Conservation (phyloP, 2,888 invertebrate genomes). For the Hermodice carunculata region DNA sequence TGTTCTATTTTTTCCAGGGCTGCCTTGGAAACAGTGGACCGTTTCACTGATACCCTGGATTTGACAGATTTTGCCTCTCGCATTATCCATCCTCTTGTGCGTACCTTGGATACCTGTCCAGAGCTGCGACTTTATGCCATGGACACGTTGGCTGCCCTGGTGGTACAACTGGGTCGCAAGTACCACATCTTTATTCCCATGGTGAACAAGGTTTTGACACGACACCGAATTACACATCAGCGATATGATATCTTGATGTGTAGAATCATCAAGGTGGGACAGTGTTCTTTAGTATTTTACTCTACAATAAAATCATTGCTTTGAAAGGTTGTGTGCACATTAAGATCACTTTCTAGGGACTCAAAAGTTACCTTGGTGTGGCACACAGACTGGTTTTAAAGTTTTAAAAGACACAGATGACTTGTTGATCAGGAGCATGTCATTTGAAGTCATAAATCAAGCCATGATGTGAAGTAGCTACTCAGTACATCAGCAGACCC, state of each 20-base stretch:
- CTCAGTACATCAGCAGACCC: too few species aligned
- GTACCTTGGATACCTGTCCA: conserved; percentile 84
- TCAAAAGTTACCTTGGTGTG: background rate
- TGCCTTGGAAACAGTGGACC: conserved; percentile 84
- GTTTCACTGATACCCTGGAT: conserved; percentile 89
- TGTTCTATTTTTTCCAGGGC: conserved; percentile 50
- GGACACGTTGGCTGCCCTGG: conserved; percentile 90
- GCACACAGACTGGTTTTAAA: background rate
- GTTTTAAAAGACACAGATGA: background rate
- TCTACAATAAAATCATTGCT: too few species aligned
- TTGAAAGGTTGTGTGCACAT: too few species aligned
- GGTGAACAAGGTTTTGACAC: conserved; percentile 80
- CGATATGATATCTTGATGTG: conserved; percentile 82
- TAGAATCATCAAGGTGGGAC: conserved; percentile 67
- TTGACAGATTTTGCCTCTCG: conserved; percentile 92
- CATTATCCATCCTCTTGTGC: conserved; percentile 93
- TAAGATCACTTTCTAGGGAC: background rate
- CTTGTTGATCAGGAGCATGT: background rate
- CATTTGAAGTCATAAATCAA: too few species aligned
- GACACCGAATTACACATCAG: conserved; percentile 74
- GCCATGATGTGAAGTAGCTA: too few species aligned
- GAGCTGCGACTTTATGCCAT: conserved; percentile 82
- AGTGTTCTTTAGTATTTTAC: too few species aligned
- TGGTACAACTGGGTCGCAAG: conserved; percentile 89
- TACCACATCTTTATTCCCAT: conserved; percentile 93